phyloP scores from a whole-genome alignment of 2,888 invertebrate species.

The Thymelicus sylvestris region DNA sequence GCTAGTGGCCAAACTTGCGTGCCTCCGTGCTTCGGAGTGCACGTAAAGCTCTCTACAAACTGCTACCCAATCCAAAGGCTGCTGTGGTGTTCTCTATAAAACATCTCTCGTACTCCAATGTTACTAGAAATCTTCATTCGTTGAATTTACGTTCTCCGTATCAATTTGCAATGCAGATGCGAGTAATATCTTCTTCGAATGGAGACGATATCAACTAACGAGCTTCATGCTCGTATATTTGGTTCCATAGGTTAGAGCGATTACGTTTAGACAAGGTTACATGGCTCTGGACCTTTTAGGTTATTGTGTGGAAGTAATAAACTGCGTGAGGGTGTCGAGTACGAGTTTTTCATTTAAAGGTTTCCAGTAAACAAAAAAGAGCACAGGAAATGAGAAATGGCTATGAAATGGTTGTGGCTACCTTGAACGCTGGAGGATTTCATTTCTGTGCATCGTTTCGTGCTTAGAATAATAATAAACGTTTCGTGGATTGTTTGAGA shows the following conservation, averaged over 20 bases:
- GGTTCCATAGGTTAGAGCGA: constrained; percentile 25
- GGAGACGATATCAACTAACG: constrained; percentile 34
- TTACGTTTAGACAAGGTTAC: constrained; percentile 5
- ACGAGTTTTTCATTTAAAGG: too few species aligned
- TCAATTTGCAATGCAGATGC: constrained; percentile 36
- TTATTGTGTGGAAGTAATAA: not conserved
- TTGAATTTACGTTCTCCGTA: constrained; percentile 19
- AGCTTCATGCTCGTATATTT: constrained; percentile 27
- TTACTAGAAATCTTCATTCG: constrained; percentile 4
- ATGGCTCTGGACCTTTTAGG: not conserved
- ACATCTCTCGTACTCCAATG: not conserved
- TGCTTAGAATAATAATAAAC: too few species aligned
- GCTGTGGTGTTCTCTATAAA: not conserved
- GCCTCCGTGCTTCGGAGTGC: too few species aligned
- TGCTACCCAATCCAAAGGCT: too few species aligned
- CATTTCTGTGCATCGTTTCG: too few species aligned
- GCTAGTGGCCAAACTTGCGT: too few species aligned
- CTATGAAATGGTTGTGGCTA: too few species aligned
- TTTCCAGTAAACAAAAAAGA: too few species aligned
- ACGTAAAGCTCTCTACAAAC: too few species aligned
- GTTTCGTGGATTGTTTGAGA: too few species aligned
- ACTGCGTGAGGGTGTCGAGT: not conserved
- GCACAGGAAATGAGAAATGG: too few species aligned
- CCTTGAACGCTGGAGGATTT: too few species aligned
- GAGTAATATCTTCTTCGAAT: constrained; percentile 31